phyloP scores from a whole-genome alignment of 1,140 invertebrate species.

The Pseudomyrmex concolor region DNA sequence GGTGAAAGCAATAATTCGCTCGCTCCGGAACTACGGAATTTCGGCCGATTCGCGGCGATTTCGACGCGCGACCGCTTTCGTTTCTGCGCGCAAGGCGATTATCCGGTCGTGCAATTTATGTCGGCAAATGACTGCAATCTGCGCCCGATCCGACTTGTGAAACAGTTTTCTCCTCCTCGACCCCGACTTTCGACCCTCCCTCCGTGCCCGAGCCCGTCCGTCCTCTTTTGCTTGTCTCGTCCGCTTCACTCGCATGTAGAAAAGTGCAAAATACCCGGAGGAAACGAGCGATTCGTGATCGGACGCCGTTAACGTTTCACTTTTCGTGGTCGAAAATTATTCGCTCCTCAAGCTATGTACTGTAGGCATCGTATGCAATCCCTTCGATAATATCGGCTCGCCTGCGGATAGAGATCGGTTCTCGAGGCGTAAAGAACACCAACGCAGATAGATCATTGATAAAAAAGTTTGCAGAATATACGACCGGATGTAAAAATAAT shows the following conservation, averaged over 20 bases:
- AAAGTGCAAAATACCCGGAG: slow-evolving; percentile 74
- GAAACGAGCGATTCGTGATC: slow-evolving; percentile 75
- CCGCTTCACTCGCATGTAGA: slow-evolving; percentile 69
- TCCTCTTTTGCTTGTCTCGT: slow-evolving; percentile 5
- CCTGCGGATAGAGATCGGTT: slow-evolving; percentile 67
- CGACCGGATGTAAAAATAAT: neutral
- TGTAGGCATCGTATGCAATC: neutral
- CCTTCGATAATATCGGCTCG: slow-evolving; percentile 64
- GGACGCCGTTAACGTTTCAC: slow-evolving; percentile 75
- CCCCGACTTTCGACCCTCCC: slow-evolving; percentile 29
- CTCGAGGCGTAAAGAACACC: slow-evolving; percentile 65
- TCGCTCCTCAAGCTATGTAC: slow-evolving; percentile 51
- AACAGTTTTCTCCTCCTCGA: slow-evolving; percentile 48
- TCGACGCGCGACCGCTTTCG: slow-evolving; percentile 64
- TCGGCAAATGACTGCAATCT: slow-evolving; percentile 74
- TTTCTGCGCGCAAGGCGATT: slow-evolving; percentile 68
- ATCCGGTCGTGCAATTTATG: slow-evolving; percentile 71
- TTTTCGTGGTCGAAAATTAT: slow-evolving; percentile 76
- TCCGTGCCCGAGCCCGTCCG: neutral
- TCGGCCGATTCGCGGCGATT: slow-evolving; percentile 64
- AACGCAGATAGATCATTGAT: slow-evolving; percentile 38
- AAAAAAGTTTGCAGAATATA: neutral
- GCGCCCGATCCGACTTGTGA: slow-evolving; percentile 70
- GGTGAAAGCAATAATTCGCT: slow-evolving; percentile 51
- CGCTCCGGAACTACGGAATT: slow-evolving; percentile 45